phyloP scores from a whole-genome alignment of 2,113 vertebrate genomes.

The Tiliqua scincoides region DNA sequence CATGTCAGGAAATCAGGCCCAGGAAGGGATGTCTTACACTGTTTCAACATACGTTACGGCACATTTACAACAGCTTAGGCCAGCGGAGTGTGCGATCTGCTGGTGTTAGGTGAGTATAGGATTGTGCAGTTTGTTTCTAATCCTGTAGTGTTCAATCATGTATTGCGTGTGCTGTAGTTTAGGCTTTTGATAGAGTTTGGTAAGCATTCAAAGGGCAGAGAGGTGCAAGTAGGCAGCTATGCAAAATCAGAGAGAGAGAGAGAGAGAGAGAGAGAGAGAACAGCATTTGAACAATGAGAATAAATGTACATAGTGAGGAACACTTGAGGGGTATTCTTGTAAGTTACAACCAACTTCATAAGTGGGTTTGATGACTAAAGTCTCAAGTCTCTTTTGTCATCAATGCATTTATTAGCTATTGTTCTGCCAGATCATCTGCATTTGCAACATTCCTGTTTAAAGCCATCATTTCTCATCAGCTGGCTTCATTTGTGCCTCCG shows the following conservation, averaged over 20 bases:
- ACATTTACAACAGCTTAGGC: too few species aligned
- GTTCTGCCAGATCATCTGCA: slow-evolving; percentile 10
- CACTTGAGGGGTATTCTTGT: neutral
- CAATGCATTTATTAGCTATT: neutral
- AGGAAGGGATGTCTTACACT: too few species aligned
- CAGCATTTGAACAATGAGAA: neutral
- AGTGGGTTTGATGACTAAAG: slow-evolving; percentile 5
- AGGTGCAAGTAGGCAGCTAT: neutral
- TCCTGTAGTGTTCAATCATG: neutral
- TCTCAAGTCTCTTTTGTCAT: neutral
- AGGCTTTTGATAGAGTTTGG: neutral
- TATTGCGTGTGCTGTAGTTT: neutral
- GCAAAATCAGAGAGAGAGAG: neutral
- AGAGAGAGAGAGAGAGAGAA: neutral
- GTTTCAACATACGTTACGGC: too few species aligned
- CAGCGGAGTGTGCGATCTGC: too few species aligned
- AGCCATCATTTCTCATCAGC: slow-evolving; percentile 16
- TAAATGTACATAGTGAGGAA: neutral
- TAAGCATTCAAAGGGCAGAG: neutral
- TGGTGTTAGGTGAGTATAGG: too few species aligned
- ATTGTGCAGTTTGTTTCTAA: neutral
- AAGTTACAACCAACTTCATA: slow-evolving; percentile 8
- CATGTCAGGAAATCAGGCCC: too few species aligned
- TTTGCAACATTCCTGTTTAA: neutral
- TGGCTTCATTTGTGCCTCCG: slow-evolving; percentile 37